Conservation (phyloP, 2,888 invertebrate species). For the Anarsia innoxiella region DNA sequence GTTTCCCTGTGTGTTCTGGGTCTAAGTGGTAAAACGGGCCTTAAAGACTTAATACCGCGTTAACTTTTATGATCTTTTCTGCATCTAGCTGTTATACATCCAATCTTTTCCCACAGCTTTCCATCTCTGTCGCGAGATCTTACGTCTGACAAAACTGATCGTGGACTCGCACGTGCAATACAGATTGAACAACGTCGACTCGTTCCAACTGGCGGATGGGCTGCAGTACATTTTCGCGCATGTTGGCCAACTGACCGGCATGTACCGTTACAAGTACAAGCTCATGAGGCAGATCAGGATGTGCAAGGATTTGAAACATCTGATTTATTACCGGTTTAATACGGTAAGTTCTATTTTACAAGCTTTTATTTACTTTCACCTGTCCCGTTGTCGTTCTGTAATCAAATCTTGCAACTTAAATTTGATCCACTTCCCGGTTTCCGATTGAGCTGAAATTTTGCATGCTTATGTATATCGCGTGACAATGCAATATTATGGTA, state of each 20-base stretch:
- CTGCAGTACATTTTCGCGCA: constrained; percentile 99
- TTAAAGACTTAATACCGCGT: too few relatives aligned
- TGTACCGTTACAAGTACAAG: constrained; percentile 99
- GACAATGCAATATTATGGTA: too few relatives aligned
- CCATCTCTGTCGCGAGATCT: constrained; percentile 98
- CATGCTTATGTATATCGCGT: too few relatives aligned
- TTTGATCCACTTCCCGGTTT: too few relatives aligned
- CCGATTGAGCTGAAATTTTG: too few relatives aligned
- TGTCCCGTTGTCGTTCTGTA: too few relatives aligned
- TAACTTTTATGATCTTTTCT: too few relatives aligned
- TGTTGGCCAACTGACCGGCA: constrained; percentile 99
- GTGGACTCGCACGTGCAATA: constrained; percentile 99
- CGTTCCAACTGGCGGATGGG: constrained; percentile 98
- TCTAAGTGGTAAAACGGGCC: too few relatives aligned
- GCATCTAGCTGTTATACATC: too few relatives aligned
- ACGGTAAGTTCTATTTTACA: constrained; percentile 81
- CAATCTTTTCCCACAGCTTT: constrained; percentile 79
- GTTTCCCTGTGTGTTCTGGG: too few relatives aligned
- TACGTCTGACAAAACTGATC: constrained; percentile 97
- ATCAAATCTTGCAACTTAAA: too few relatives aligned
- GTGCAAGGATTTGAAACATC: constrained; percentile 99
- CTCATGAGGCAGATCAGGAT: constrained; percentile 99
- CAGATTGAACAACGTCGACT: constrained; percentile 98
- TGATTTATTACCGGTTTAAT: constrained; percentile 99
- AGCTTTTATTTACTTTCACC: too few relatives aligned